Base-by-base conservation (phyloP, 2,888 invertebrate species). In the Timema cristinae region DNA sequence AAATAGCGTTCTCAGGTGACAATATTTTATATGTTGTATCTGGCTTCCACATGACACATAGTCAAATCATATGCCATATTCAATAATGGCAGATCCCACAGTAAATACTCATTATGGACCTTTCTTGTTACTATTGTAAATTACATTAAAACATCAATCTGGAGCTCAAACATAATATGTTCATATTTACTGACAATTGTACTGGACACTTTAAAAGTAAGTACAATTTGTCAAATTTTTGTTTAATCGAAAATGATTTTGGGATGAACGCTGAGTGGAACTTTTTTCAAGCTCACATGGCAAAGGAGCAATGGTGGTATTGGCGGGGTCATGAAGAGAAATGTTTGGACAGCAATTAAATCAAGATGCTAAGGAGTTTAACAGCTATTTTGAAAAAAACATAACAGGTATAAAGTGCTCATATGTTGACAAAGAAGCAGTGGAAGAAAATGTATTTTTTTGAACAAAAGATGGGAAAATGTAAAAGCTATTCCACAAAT, bases 271-370 rank as follows among this genome's bases (percentile, higher is more conserved):
- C 56, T 1, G 13, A 56, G 16, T 56, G 56, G 56, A 56, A 56
- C 32, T 56, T 56, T 56, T 56, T 56, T 13, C 5, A 56, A 16
- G 15, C 16, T 16, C n/a, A 7, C n/a, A 8, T 8, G n/a, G 7
- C n/a, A 56, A 56, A 13, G 56, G 8, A 16, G 15, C n/a, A 13
- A 15, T n/a, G 13, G 16, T 11, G 56, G 56, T 13, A 56, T 56
- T 56, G 56, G 56, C 16, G 56, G 56, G n/a, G 56, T 56, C n/a
- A 2, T 56, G 11, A 56, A 56, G n/a, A 56, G 56, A 11, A 56
- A 56, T 56, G 56, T 56, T 8, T 56, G n/a, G 56, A 56, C 56
- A 56, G 56, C n/a, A 11, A 2, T 56, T 15, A 7, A 56, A 56
- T 56, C 13, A 56, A 10, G 13, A 7, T 56, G 56, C 56, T 13